phyloP scores from a whole-genome alignment of 2,888 invertebrate genomes.

The Craniophora ligustri region DNA sequence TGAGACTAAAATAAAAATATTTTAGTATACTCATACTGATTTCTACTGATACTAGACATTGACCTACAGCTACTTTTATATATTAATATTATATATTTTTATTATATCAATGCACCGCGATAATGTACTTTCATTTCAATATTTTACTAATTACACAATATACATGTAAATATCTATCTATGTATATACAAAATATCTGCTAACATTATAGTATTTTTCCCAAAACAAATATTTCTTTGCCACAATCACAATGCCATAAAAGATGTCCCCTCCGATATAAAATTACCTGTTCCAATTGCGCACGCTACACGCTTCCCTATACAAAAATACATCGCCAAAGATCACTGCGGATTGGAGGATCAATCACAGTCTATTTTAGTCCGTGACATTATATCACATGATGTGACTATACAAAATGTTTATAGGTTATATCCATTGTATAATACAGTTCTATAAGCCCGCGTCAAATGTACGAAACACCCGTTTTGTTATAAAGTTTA shows the following conservation, averaged over 20 bases:
- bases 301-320: constrained; percentile 44
- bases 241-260: neutral
- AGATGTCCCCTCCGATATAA: constrained; percentile 6
- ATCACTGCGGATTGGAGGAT: constrained; percentile 52
- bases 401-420: constrained; percentile 7
- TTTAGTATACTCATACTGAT: too few relatives aligned
- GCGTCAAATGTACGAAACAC: neutral
- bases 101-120: too few relatives aligned
- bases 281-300: constrained; percentile 38
- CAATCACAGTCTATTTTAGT: constrained; percentile 51
- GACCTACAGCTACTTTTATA: too few relatives aligned
- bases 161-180: too few relatives aligned
- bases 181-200: neutral
- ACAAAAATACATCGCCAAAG: constrained; percentile 51
- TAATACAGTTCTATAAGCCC: neutral
- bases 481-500: too few relatives aligned
- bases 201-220: neutral
- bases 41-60: too few relatives aligned
- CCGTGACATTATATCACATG: constrained; percentile 37
- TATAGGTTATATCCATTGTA: neutral
- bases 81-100: too few relatives aligned
- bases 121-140: too few relatives aligned
- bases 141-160: too few relatives aligned
- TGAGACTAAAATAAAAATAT: too few relatives aligned
- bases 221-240: neutral